Evolutionary conservation across 2,888 invertebrate genomes (phyloP).

Genomic region (Trilocha varians): DNA sequence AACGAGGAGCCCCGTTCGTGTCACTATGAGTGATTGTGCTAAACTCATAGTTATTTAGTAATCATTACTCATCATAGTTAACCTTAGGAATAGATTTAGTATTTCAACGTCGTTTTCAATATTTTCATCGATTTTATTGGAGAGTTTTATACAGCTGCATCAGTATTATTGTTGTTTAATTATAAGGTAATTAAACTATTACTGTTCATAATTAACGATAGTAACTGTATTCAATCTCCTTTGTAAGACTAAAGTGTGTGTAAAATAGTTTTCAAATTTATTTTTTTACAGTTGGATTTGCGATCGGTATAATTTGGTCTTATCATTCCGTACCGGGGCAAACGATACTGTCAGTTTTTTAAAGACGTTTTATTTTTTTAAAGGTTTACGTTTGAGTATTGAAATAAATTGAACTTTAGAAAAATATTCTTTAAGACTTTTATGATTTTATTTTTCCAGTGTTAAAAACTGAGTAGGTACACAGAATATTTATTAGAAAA

Average conservation of each 20-base stretch:
- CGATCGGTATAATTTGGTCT: conserved; percentile 76
- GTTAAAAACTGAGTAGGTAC: background rate
- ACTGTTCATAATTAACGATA: no score
- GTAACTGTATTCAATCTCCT: conserved; percentile 27
- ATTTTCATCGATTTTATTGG: conserved; percentile 6
- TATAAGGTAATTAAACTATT: no score
- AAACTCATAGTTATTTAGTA: conserved; percentile 67
- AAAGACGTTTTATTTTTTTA: background rate
- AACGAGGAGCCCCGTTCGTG: conserved; percentile 42
- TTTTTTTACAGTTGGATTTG: conserved; percentile 37
- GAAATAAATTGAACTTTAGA: background rate
- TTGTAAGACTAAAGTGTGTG: conserved; percentile 49
- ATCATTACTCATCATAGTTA: conserved; percentile 49
- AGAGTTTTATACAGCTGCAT: background rate
- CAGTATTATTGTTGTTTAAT: conserved; percentile 10
- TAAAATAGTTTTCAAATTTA: conserved; percentile 26
- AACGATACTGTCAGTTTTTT: conserved; percentile 22
- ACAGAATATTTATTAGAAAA: background rate
- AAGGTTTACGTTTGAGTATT: background rate
- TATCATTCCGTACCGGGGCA: conserved; percentile 77
- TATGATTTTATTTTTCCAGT: background rate
- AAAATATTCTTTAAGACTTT: background rate
- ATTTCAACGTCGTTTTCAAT: conserved; percentile 3
- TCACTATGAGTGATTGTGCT: conserved; percentile 73
- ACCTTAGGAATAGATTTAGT: conserved; percentile 34